Evolutionary conservation across 2,888 invertebrate genomes (phyloP).

Genomic region (Argyresthia albistria): DNA sequence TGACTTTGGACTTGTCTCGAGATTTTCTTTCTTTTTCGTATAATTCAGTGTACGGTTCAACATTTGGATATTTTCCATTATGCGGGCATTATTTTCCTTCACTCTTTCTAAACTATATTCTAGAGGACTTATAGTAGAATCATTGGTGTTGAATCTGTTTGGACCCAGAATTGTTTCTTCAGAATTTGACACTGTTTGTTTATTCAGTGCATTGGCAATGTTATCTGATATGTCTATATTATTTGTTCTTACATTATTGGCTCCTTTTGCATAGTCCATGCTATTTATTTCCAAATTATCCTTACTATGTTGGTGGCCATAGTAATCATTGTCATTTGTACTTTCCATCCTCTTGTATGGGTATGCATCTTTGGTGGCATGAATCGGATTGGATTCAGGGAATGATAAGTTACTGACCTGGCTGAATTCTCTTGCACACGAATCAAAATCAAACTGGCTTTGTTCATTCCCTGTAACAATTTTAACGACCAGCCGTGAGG

Average conservation of each 20-base stretch:
- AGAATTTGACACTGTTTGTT: background rate
- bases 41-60: conserved; percentile 56
- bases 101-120: conserved; percentile 60
- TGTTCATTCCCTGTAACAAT: conserved; percentile 38
- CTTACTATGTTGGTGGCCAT: no score
- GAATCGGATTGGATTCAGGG: no score
- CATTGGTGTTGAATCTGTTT: background rate
- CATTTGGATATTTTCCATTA: conserved; percentile 63
- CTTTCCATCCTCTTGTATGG: no score
- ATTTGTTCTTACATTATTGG: no score
- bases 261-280: no score
- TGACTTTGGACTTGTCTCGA: conserved; percentile 42
- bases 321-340: no score
- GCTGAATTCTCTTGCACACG: conserved; percentile 36
- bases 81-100: conserved; percentile 58
- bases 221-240: no score
- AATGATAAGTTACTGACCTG: no score
- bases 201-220: no score
- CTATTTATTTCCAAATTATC: no score
- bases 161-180: background rate
- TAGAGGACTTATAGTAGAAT: conserved; percentile 28
- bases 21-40: conserved; percentile 55
- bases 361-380: background rate
- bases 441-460: conserved; percentile 41
- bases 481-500: conserved; percentile 52